phyloP scores from a whole-genome alignment of 1,140 invertebrate genomes.

The Meloidogyne floridensis region DNA sequence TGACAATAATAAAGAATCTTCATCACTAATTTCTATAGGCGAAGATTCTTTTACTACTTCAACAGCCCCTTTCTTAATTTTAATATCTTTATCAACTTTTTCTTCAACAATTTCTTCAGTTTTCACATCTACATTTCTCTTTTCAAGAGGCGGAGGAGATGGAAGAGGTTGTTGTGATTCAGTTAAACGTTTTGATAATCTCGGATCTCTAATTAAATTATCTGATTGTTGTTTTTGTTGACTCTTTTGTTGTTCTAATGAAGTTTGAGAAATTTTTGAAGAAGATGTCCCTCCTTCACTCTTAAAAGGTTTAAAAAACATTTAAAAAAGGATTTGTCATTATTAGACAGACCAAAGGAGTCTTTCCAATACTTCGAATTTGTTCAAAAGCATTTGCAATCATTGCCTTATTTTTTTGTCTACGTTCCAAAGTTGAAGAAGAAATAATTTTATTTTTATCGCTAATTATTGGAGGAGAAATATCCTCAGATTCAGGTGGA shows the following conservation, averaged over 20 bases:
- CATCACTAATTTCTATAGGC: background rate
- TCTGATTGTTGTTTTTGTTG: background rate
- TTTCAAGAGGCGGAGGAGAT: background rate
- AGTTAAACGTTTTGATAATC: background rate
- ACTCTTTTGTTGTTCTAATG: background rate
- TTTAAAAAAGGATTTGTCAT: background rate
- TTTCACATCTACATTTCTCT: no score
- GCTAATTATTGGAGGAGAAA: background rate
- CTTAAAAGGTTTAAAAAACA: background rate
- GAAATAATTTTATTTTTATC: background rate
- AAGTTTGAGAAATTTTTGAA: background rate
- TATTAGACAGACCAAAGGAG: background rate
- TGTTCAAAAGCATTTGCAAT: slow-evolving; percentile 18
- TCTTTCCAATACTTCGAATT: slow-evolving; percentile 8
- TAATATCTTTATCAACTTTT: background rate
- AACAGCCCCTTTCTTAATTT: background rate
- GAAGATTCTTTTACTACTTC: background rate
- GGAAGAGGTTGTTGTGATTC: background rate
- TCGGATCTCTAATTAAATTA: slow-evolving; percentile 7
- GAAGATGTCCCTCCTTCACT: background rate
- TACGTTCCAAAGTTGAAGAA: slow-evolving; percentile 9
- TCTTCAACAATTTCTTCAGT: background rate
- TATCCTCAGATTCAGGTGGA: background rate
- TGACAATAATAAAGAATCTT: background rate
- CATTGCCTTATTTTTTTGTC: slow-evolving; percentile 8